Conservation (phyloP, 2,797 vertebrate species). For the Anomalospiza imberbis region DNA sequence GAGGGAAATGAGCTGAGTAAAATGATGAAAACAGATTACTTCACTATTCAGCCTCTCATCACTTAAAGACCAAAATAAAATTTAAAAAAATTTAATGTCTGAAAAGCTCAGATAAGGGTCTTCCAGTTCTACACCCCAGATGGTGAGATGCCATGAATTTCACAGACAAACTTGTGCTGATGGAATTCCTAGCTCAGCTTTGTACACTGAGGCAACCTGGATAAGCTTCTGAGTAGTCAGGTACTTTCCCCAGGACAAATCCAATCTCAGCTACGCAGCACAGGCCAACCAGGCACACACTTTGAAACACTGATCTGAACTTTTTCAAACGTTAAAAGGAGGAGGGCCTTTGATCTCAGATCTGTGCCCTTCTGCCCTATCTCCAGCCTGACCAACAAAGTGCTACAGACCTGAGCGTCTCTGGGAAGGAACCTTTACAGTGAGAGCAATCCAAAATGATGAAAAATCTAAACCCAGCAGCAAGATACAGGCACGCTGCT, state of each 20-base stretch:
- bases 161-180: background rate
- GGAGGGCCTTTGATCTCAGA: background rate
- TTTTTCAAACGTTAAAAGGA: background rate
- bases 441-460: background rate
- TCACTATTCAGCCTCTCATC: background rate
- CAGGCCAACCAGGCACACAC: background rate
- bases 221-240: background rate
- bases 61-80: background rate
- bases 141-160: background rate
- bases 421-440: background rate
- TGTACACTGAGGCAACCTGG: background rate
- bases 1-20: background rate
- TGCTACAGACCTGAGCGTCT: background rate
- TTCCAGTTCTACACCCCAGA: background rate
- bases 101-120: background rate
- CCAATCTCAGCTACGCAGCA: background rate
- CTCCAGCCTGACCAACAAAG: background rate
- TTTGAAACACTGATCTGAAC: background rate
- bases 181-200: background rate
- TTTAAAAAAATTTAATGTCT: background rate
- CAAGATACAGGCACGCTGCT: background rate
- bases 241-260: background rate
- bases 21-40: accelerated
- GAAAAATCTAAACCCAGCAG: background rate
- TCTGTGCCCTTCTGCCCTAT: background rate